Base-by-base conservation (phyloP, 2,113 vertebrate genomes). In the Amblyopsis rosae region DNA sequence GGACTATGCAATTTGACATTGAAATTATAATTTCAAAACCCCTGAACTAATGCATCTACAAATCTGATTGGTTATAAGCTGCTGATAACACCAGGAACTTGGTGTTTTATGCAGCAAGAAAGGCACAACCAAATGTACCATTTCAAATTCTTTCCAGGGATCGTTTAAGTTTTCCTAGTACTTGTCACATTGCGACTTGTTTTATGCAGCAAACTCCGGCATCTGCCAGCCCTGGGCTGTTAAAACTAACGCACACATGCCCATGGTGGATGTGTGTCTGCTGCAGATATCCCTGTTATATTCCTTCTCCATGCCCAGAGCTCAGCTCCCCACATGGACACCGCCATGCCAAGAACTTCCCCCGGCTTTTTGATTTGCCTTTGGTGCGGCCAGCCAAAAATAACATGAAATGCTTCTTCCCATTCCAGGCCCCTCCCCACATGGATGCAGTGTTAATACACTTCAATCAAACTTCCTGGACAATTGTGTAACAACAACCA, bases 331-430 rank as follows among this genome's bases (percentile, higher is more conserved):
- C 87, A 89, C 87, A 91, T 83, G 82, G 85, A 87, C 72, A 83
- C 80, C 58, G 81, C 81, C 86, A 84, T 79, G 85, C 83, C 73
- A 82, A 88, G 83, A 88, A 82, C 90, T 84, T 85, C 83, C 79
- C 83, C 84, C 80, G 77, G 79, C 82, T 86, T 84, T 89, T 82
- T 87, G 85, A 86, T 85, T 83, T 88, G 85, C 82, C 88, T 86
- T 77, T 67, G 67, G 85, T 86, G 86, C 81, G 81, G 84, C 79
- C 65, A 13, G 86, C 91, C 90, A 92, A 90, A 90, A 90, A 92
- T 90, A 91, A 90, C 85, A 91, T 67, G 75, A 87, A 86, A 87
- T 84, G 82, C 75, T 69, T 76, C 79, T 82, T 89, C 77, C 46
- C 51, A 77, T 83, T 66, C 62, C 32, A 59, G 73, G 73, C 79